Evolutionary conservation across 2,888 invertebrate species (phyloP), one percentile per base, ranked within the genome.

Genomic region (Lobophora halterata): DNA sequence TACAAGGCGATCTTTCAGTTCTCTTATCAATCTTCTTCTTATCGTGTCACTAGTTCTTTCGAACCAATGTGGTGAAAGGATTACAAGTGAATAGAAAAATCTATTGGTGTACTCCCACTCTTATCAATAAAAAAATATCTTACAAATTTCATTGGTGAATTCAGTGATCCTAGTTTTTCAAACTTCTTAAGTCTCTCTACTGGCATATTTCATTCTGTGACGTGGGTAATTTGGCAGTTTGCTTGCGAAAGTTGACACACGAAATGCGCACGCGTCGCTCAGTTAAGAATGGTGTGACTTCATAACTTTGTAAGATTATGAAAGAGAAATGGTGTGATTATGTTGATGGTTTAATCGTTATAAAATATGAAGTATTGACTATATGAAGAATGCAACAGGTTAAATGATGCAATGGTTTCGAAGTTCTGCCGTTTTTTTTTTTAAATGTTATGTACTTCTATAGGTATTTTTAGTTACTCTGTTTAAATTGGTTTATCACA

Each of bases 161-260:
- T n/a, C n/a, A n/a, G n/a, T n/a, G n/a, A n/a, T n/a, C n/a, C n/a
- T n/a, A n/a, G n/a, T n/a, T n/a, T n/a, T n/a, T n/a, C n/a, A n/a
- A n/a, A n/a, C n/a, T n/a, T n/a, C n/a, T n/a, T n/a, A n/a, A n/a
- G n/a, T n/a, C n/a, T n/a, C 17, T 28, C 31, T 36, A 19, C 24
- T 9, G 5, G 5, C 2, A 23, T 28, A 16, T 24, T 16, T 30
- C 5, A 5, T 5, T 7, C 25, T 27, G 31, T 24, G 24, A 18
- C 20, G 14, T 10, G 17, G 14, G 65, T 67, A 65, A 68, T 61
- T 66, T 70, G 45, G 36, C 46, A 39, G 35, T 63, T 63, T 54
- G 57, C 61, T 74, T 72, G 69, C 62, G 65, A 70, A 68, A 70
- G 53, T 37, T 33, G 43, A 34, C 43, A 43, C 43, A 29, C 26